Conservation (phyloP, 2,797 vertebrate species). For the Catamblyrhynchus diadema region DNA sequence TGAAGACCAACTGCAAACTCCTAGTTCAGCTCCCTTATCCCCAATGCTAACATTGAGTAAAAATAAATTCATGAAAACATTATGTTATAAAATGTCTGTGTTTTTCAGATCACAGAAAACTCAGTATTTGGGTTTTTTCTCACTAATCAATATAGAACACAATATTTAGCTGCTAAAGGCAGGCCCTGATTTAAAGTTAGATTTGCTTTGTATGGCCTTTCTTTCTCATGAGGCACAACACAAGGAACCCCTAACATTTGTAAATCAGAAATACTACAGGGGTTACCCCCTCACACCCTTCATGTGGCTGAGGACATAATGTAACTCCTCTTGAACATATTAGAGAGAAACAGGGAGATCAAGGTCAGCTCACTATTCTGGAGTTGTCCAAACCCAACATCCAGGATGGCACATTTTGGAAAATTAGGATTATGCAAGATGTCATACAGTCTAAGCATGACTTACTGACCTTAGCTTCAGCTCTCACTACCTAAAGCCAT, state of each 20-base stretch:
- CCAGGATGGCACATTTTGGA: neutral
- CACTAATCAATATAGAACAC: neutral
- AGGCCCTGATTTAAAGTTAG: neutral
- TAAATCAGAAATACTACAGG: neutral
- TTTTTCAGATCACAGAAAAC: neutral
- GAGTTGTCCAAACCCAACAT: neutral
- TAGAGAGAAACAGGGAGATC: neutral
- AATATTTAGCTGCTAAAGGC: neutral
- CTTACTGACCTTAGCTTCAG: neutral
- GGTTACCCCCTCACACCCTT: rapidly evolving
- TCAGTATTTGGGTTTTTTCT: neutral
- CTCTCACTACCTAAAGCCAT: neutral
- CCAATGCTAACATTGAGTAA: neutral
- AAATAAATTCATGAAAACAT: neutral
- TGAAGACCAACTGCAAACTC: neutral
- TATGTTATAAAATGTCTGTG: neutral
- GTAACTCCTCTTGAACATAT: neutral
- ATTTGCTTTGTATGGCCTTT: neutral
- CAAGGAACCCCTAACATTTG: neutral
- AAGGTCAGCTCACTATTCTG: neutral
- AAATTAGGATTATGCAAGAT: neutral
- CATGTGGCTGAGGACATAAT: rapidly evolving
- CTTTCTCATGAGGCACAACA: neutral
- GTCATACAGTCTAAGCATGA: neutral
- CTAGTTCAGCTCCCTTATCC: neutral